phyloP scores from a whole-genome alignment of 2,888 invertebrate species.

The Yponomeuta evonymella region DNA sequence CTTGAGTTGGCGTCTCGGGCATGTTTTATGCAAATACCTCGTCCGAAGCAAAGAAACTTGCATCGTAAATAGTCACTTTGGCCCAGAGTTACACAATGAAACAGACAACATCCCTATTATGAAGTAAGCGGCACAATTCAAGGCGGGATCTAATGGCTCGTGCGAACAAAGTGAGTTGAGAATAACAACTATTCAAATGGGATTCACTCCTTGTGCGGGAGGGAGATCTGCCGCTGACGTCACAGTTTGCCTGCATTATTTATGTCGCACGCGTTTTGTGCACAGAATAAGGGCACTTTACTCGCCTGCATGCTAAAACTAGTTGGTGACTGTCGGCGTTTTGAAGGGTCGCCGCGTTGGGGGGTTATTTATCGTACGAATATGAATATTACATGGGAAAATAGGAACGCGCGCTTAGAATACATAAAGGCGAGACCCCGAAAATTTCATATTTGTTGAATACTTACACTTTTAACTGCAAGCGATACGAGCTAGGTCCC shows the following conservation, averaged over 20 bases:
- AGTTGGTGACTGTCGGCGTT: neutral
- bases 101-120: neutral
- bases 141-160: conserved; percentile 12
- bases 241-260: conserved; percentile 59
- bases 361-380: neutral
- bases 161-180: conserved; percentile 16
- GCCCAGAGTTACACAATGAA: neutral
- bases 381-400: neutral
- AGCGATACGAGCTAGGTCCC: no score
- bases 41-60: neutral
- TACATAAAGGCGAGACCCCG: neutral
- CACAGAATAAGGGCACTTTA: neutral
- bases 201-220: conserved; percentile 42
- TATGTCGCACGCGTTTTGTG: conserved; percentile 48
- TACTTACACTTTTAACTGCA: no score
- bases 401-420: neutral
- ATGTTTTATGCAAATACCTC: neutral
- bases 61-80: neutral
- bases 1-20: no score
- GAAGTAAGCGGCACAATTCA: neutral
- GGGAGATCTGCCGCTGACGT: conserved; percentile 58
- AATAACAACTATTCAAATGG: conserved; percentile 45
- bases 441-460: no score
- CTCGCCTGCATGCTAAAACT: neutral
- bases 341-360: neutral